phyloP scores from a whole-genome alignment of 1,140 invertebrate genomes.

The Drosophila oshimai region DNA sequence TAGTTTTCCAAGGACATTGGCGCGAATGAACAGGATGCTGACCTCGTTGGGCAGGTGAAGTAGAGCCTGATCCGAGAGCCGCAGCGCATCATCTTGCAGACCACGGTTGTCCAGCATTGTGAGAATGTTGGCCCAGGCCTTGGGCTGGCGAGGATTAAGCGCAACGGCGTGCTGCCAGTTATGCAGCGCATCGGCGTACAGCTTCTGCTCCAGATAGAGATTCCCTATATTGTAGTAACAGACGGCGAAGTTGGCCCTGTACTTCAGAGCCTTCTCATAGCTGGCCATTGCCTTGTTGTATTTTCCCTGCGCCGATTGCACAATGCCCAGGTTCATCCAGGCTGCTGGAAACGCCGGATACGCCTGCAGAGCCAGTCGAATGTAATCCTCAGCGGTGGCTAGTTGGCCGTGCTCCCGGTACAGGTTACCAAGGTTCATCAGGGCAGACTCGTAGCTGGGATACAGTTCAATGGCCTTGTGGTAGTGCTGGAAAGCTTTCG shows the following conservation, averaged over 20 bases:
- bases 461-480: slow-evolving; percentile 91
- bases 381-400: slow-evolving; percentile 89
- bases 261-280: slow-evolving; percentile 90
- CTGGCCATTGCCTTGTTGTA: slow-evolving; percentile 89
- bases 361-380: slow-evolving; percentile 89
- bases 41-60: slow-evolving; percentile 88
- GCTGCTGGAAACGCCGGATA: slow-evolving; percentile 95
- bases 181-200: slow-evolving; percentile 84
- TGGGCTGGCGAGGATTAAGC: slow-evolving; percentile 89
- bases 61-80: slow-evolving; percentile 88
- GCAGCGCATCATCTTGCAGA: slow-evolving; percentile 86
- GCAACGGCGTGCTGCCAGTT: slow-evolving; percentile 92
- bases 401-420: slow-evolving; percentile 90
- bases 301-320: slow-evolving; percentile 89
- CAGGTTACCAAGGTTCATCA: slow-evolving; percentile 98
- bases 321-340: slow-evolving; percentile 99
- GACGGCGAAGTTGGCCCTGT: slow-evolving; percentile 93
- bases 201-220: slow-evolving; percentile 86
- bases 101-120: slow-evolving; percentile 93
- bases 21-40: slow-evolving; percentile 92
- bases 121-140: slow-evolving; percentile 96
- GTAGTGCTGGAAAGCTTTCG: slow-evolving; percentile 90
- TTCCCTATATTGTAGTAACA: slow-evolving; percentile 98
- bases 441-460: slow-evolving; percentile 96
- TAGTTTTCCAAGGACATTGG: slow-evolving; percentile 93